Evolutionary conservation across 2,797 vertebrate species (phyloP).

Genomic region (Xenentodon cancila): DNA sequence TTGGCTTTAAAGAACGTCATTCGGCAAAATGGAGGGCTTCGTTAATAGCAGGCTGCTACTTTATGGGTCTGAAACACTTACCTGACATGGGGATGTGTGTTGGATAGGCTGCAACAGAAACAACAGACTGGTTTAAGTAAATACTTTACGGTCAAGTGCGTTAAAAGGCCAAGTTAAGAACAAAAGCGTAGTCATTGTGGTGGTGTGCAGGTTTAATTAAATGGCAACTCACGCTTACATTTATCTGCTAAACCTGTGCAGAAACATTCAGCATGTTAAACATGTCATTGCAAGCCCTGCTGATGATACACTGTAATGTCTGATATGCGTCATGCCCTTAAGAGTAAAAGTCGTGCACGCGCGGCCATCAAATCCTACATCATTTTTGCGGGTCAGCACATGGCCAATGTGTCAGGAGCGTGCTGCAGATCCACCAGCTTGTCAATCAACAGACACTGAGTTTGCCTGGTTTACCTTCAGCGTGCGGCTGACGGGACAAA

Average conservation of each 20-base stretch:
- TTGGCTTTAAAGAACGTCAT: constrained; percentile 30
- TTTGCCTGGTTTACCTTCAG: constrained; percentile 79
- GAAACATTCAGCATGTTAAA: constrained; percentile 17
- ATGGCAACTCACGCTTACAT: neutral
- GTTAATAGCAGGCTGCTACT: neutral
- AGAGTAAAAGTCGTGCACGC: constrained; percentile 47
- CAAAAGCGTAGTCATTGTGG: neutral
- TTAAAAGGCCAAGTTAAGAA: neutral
- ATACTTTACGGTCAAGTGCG: neutral
- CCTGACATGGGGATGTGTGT: constrained; percentile 17
- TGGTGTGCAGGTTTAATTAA: constrained; percentile 4
- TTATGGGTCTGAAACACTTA: constrained; percentile 31
- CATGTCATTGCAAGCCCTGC: constrained; percentile 19
- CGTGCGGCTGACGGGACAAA: constrained; percentile 56
- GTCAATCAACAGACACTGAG: constrained; percentile 63
- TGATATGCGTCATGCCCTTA: constrained; percentile 58
- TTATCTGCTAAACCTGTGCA: constrained; percentile 13
- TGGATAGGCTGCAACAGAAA: constrained; percentile 41
- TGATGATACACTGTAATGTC: constrained; percentile 7
- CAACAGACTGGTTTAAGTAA: constrained; percentile 15
- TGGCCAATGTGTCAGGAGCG: constrained; percentile 21
- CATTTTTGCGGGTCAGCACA: constrained; percentile 50
- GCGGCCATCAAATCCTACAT: constrained; percentile 35
- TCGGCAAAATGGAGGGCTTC: constrained; percentile 13
- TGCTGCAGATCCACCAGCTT: constrained; percentile 43